phyloP scores from a whole-genome alignment of 1,140 invertebrate genomes.

The Solenopsis fugax region DNA sequence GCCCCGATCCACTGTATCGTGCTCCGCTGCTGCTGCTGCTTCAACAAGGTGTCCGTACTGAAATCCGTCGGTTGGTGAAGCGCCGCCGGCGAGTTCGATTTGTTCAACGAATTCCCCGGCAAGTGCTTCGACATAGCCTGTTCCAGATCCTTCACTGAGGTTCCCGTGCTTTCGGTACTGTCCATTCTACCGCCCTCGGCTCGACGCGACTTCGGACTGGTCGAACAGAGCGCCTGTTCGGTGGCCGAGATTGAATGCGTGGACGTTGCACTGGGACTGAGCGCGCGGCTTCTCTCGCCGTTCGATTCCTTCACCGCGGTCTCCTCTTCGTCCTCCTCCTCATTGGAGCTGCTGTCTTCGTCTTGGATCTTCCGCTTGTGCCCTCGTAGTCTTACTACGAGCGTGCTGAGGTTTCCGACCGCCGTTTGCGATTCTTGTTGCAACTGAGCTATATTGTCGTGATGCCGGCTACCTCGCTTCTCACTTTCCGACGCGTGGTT shows the following conservation, averaged over 20 bases:
- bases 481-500: conserved; percentile 87
- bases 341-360: conserved; percentile 87
- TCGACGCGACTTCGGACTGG: conserved; percentile 85
- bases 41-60: conserved; percentile 94
- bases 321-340: conserved; percentile 87
- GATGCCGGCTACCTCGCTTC: conserved; percentile 86
- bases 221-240: conserved; percentile 81
- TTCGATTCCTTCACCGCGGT: conserved; percentile 77
- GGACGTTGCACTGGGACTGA: conserved; percentile 88
- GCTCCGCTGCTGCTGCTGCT: conserved; percentile 93
- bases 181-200: conserved; percentile 83
- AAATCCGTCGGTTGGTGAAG: conserved; percentile 93
- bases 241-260: conserved; percentile 83
- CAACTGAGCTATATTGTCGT: conserved; percentile 87
- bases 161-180: conserved; percentile 84
- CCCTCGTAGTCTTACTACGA: conserved; percentile 82
- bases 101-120: conserved; percentile 89
- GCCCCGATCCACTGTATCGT: conserved; percentile 98
- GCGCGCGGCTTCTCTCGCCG: conserved; percentile 84
- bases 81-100: conserved; percentile 86
- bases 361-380: conserved; percentile 87
- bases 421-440: conserved; percentile 81
- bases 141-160: conserved; percentile 96
- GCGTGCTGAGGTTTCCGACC: conserved; percentile 74
- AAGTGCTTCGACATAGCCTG: conserved; percentile 98